Base-by-base conservation (phyloP, 2,113 vertebrate genomes). In the Rhinogobius similis region DNA sequence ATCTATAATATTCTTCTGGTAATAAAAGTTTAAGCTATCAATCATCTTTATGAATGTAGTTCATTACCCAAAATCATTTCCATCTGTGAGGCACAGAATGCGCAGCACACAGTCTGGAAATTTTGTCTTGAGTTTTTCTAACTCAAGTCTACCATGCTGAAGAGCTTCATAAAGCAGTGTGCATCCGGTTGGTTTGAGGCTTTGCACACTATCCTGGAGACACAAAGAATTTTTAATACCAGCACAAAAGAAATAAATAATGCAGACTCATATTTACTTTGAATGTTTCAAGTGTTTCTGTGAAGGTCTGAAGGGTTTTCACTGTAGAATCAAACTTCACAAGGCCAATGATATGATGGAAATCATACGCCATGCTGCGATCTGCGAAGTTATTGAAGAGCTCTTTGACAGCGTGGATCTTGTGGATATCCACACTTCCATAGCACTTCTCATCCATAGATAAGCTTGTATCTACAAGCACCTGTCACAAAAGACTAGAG, bases 51-150 rank as follows among this genome's bases (percentile, higher is more conserved):
- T n/a, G n/a, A n/a, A n/a, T n/a, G n/a, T n/a, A n/a, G n/a, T n/a
- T n/a, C n/a, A 66, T 69, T 77, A 90, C 86, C 83, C 66, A 26
- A 8, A 0, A 63, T 89, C 84, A 13, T 69, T 10, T 70, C 88
- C 88, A 80, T 90, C 88, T 36, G 88, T 87, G 58, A 90, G 78
- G 72, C 86, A 88, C 8, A 90, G 20, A 44, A 88, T 87, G 18
- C 88, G 86, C 39, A 80, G 78, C 65, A 50, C 75, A 24, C 86
- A 90, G 2, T 83, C 72, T 52, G 77, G 79, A 53, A 88, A 90
- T 13, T 50, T 55, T 4, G 27, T 2, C 62, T 78, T 79, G 1
- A 86, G 55, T 68, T 81, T 68, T 9, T 74, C 36, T 10, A 90
- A 68, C 68, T 86, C 84, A 10, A 56, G 13, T n/a, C 61, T 44